These are phyloP conservation scores for Heliconius ismenius DNA, from an alignment of 2,888 invertebrate species.

Conservation along the genomic window DNA sequence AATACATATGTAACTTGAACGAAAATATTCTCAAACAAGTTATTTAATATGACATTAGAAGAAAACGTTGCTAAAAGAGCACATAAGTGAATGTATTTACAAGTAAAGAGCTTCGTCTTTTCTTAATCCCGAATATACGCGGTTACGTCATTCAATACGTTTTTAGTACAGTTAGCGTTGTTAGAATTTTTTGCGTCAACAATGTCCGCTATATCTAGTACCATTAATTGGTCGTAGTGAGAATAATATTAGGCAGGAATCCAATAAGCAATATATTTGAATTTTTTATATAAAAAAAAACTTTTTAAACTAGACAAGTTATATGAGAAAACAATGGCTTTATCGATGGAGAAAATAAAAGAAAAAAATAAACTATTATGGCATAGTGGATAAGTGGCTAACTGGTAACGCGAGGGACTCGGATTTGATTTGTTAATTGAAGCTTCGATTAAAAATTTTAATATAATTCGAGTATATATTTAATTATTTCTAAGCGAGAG, in stretches of 20 bases:
- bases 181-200: slow-evolving; percentile 19
- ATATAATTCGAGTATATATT: not conserved
- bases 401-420: no score
- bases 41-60: slow-evolving; percentile 1
- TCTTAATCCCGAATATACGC: slow-evolving; percentile 14
- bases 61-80: not conserved
- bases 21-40: not conserved
- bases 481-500: not conserved
- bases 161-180: slow-evolving; percentile 16
- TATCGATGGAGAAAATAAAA: not conserved
- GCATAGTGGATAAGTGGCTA: no score
- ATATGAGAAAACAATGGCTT: not conserved
- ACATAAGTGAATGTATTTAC: not conserved
- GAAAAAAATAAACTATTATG: no score
- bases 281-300: no score
- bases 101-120: not conserved
- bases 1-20: not conserved
- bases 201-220: slow-evolving; percentile 16
- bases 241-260: slow-evolving; percentile 16
- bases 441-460: not conserved
- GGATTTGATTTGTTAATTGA: not conserved
- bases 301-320: not conserved
- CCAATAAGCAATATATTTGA: slow-evolving; percentile 5
- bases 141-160: slow-evolving; percentile 17
- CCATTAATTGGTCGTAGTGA: slow-evolving; percentile 6